A percentile compares a stretch with the other conserved stretches of the same genome.
Conservation (phyloP, 2,888 invertebrate genomes). For the Cryptocheilus praepositus region DNA sequence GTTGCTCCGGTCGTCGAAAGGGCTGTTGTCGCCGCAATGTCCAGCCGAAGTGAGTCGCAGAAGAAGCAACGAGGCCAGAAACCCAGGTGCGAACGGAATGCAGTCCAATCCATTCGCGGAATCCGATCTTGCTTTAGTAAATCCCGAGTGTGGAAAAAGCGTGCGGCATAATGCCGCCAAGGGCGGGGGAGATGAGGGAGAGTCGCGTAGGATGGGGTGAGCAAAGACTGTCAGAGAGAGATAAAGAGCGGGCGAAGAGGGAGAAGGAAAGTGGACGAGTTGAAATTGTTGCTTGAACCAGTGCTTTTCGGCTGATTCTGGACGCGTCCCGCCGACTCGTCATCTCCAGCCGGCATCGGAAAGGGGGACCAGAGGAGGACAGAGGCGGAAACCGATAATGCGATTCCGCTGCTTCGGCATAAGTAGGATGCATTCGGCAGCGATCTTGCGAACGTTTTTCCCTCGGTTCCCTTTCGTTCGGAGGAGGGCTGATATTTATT, state of each 20-base stretch:
- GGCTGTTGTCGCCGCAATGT: slow-evolving; percentile 4
- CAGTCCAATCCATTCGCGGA: slow-evolving; percentile 73
- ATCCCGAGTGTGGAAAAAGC: slow-evolving; percentile 68
- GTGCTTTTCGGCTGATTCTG: slow-evolving; percentile 28
- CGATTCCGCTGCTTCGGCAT: slow-evolving; percentile 37
- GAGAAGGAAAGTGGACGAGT: not conserved
- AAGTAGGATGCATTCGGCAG: slow-evolving; percentile 27
- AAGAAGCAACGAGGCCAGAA: slow-evolving; percentile 58
- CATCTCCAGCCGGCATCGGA: slow-evolving; percentile 20
- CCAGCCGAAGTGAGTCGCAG: slow-evolving; percentile 24
- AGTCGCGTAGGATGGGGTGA: slow-evolving; percentile 35
- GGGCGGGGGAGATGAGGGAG: slow-evolving; percentile 1
- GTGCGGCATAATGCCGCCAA: slow-evolving; percentile 63
- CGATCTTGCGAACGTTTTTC: slow-evolving; percentile 26
- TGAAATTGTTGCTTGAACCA: slow-evolving; percentile 8
- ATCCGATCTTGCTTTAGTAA: slow-evolving; percentile 70
- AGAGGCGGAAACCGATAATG: slow-evolving; percentile 37
- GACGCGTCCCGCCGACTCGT: slow-evolving; percentile 5
- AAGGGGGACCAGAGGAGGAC: slow-evolving; percentile 6
- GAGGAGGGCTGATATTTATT: slow-evolving; percentile 25
- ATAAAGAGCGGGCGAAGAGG: not conserved
- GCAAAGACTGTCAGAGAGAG: slow-evolving; percentile 36
- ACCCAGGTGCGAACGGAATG: slow-evolving; percentile 73
- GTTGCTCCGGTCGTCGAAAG: slow-evolving; percentile 26
- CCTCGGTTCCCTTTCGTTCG: not conserved